phyloP scores from a whole-genome alignment of 1,140 invertebrate species.

The Scylla paramamosain region DNA sequence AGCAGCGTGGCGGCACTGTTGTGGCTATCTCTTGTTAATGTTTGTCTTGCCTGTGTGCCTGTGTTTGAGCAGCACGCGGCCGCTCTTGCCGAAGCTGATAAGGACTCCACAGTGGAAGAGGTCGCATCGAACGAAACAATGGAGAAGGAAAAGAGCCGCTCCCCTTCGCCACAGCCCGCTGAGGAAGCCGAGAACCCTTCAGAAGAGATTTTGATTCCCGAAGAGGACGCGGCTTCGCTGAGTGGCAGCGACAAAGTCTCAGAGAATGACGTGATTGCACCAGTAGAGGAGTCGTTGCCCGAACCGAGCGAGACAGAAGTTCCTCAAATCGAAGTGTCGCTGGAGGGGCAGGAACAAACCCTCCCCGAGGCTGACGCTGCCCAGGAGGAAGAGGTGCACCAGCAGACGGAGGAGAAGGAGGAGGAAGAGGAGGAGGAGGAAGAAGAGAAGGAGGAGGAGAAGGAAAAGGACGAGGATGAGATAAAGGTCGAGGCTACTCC shows the following conservation, averaged over 20 bases:
- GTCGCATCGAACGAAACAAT: neutral
- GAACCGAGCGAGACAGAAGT: neutral
- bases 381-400: neutral
- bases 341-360: neutral
- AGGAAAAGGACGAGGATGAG: neutral
- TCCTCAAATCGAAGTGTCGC: neutral
- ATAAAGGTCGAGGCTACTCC: neutral
- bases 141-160: neutral
- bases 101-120: conserved; percentile 16
- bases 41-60: conserved; percentile 56
- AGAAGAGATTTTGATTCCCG: neutral
- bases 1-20: neutral
- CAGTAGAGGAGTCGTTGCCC: neutral
- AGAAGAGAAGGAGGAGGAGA: neutral
- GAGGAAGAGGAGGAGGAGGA: neutral
- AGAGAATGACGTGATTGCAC: neutral
- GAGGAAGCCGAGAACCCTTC: conserved; percentile 7
- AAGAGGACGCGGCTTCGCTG: neutral
- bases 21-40: conserved; percentile 32
- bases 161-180: conserved; percentile 2
- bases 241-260: neutral
- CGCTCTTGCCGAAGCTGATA: neutral
- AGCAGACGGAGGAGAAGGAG: neutral
- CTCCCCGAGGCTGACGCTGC: neutral
- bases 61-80: conserved; percentile 51